Base-by-base conservation (phyloP, 2,113 vertebrate genomes). In the Otocyon megalotis region DNA sequence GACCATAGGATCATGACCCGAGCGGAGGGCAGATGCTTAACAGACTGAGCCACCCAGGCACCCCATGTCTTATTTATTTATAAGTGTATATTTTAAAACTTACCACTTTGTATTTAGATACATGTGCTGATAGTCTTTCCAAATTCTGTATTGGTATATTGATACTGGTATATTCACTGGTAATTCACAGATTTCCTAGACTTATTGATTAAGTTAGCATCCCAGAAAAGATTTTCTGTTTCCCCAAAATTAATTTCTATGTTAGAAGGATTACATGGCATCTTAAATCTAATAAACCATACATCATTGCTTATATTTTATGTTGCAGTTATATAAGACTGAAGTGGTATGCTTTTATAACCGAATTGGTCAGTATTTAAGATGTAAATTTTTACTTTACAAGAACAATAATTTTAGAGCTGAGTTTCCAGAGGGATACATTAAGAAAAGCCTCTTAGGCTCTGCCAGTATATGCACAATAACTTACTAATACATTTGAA, bases 201-300 rank as follows among this genome's bases (percentile, higher is more conserved):
- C 22, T 72, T 97, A 22, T 32, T 94, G 10, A 71, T 72, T 88
- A 84, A 81, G 60, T 77, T 93, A 90, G 60, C 30, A 71, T 20
- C 79, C 83, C 72, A 92, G 7, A 53, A 92, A 87, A 90, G 30
- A 22, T 83, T 83, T 90, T 48, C 37, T 94, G 5, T 88, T 79
- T 96, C 35, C 28, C 71, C 77, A 26, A 95, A 97, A 58, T 94
- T 91, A 96, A 69, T 93, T 96, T 85, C 43, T 91, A 0, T 96
- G 43, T 50, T 90, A 74, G 28, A 84, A 90, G 10, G 30, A 56
- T 93, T 94, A n/a, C 2, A 71, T 94, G 28, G 0, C 35, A 85
- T 79, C 62, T 90, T 97, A 87, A 94, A 83, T 62, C 80, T 90
- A 32, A 43, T 74, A 83, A 32, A 74, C n/a, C 82, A 2, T 81